Evolutionary conservation across 2,888 invertebrate genomes (phyloP).

Genomic region (Lasioglossum oenotherae): DNA sequence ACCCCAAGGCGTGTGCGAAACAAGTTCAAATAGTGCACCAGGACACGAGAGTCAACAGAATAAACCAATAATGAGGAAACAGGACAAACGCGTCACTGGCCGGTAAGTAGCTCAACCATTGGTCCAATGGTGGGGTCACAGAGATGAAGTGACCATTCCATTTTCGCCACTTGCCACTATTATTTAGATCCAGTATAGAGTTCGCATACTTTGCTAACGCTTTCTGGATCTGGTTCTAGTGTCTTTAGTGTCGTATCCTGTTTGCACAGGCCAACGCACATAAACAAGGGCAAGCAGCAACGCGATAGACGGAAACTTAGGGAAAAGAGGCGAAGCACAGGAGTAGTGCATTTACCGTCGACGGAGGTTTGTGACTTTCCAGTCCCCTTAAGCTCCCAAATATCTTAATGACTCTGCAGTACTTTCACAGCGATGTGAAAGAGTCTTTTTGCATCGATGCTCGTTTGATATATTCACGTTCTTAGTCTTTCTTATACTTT

Average conservation of each 20-base stretch:
- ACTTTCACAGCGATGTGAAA: constrained; percentile 24
- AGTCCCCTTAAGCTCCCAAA: constrained; percentile 49
- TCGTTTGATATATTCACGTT: constrained; percentile 16
- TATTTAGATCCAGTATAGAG: constrained; percentile 51
- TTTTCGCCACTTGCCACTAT: constrained; percentile 37
- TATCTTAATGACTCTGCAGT: constrained; percentile 39
- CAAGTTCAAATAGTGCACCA: constrained; percentile 72
- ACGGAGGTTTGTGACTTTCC: constrained; percentile 85
- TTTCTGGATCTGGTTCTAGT: constrained; percentile 74
- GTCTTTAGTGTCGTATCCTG: constrained; percentile 77
- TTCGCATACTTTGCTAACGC: constrained; percentile 63
- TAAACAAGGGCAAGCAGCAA: constrained; percentile 86
- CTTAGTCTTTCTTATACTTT: constrained; percentile 25
- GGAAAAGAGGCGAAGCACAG: constrained; percentile 87
- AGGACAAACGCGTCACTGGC: constrained; percentile 77
- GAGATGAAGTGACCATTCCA: not conserved
- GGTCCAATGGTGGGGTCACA: not conserved
- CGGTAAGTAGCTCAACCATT: constrained; percentile 68
- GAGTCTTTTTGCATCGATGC: constrained; percentile 25
- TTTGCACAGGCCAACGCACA: constrained; percentile 84
- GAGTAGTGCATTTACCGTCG: constrained; percentile 87
- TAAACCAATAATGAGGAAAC: constrained; percentile 78
- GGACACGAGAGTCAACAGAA: constrained; percentile 77
- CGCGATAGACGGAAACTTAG: constrained; percentile 86
- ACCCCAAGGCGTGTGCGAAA: constrained; percentile 75